These are phyloP conservation scores for Hylaea fasciaria DNA, from an alignment of 2,888 invertebrate species.

Conservation along the genomic window DNA sequence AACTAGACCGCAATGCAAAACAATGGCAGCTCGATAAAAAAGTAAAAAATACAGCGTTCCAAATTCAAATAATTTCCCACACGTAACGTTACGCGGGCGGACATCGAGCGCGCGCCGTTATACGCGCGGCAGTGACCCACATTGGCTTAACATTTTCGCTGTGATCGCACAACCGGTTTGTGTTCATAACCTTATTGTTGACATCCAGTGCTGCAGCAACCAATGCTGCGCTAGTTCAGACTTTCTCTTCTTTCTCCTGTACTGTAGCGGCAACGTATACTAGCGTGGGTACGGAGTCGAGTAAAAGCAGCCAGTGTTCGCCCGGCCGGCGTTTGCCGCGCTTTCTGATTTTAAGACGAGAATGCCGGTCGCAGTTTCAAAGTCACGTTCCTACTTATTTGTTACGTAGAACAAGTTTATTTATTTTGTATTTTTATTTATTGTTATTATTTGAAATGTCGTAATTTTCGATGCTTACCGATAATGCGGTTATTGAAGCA, in stretches of 20 bases:
- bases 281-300: constrained; percentile 25
- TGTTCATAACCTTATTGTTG: constrained; percentile 72
- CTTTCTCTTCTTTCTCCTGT: constrained; percentile 41
- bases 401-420: constrained; percentile 76
- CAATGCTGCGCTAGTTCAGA: constrained; percentile 45
- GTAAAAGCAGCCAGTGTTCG: constrained; percentile 40
- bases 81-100: constrained; percentile 85
- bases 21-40: constrained; percentile 74
- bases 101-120: constrained; percentile 81
- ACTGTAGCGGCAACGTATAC: constrained; percentile 50
- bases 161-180: constrained; percentile 61
- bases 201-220: constrained; percentile 30
- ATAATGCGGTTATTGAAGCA: constrained; percentile 14
- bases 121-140: constrained; percentile 83
- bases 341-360: constrained; percentile 82
- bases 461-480: constrained; percentile 26
- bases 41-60: constrained; percentile 77
- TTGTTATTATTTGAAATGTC: constrained; percentile 45
- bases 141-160: constrained; percentile 70
- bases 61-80: constrained; percentile 85
- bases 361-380: constrained; percentile 63
- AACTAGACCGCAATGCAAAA: constrained; percentile 77
- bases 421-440: constrained; percentile 61
- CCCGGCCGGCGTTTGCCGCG: constrained; percentile 66
- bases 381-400: constrained; percentile 76